Evolutionary conservation across 2,113 vertebrate genomes (phyloP), one percentile per base, ranked within the genome.

Genomic region (Osmerus eperlanus): DNA sequence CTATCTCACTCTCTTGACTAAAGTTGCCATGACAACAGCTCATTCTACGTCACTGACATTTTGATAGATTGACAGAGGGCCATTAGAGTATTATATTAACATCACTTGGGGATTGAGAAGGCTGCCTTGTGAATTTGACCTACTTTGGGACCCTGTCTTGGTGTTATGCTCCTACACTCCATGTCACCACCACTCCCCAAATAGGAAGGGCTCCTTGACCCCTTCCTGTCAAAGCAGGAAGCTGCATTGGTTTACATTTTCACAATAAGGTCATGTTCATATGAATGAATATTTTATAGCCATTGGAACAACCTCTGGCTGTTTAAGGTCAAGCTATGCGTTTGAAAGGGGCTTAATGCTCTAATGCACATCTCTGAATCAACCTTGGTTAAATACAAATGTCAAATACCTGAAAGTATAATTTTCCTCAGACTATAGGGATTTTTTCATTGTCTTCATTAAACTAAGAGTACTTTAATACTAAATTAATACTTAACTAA

Each of bases 51-150:
- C 71, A 16, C 51, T 58, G 67, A 79, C 13, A 16, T 65, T 47
- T 58, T 82, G 79, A 80, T 70, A 72, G 77, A 68, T 82, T 84
- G 80, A 87, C 78, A 84, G 82, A 81, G 62, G 28, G 77, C 82
- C 84, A 87, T 88, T 86, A 85, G 74, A 47, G 81, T 81, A 85
- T 87, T 90, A 84, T 72, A 82, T 75, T 90, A 81, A 85, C 32
- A 12, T 87, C 72, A 66, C 36, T 2, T 47, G 74, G 72, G 76
- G 75, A 77, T 83, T 88, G 76, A 47, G 9, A 47, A 47, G 41
- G 41, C 41, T 47, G 41, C 41, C 7, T 47, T 47, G 41, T 47
- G 41, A 5, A 47, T 47, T 47, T 47, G 41, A 47, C 9, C 41
- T 47, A 47, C 41, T 47, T 47, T 12, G 9, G 41, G 41, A 47